These are phyloP conservation scores for Papilio aristodemus DNA, from an alignment of 1,140 invertebrate species.

Conservation along the genomic window DNA sequence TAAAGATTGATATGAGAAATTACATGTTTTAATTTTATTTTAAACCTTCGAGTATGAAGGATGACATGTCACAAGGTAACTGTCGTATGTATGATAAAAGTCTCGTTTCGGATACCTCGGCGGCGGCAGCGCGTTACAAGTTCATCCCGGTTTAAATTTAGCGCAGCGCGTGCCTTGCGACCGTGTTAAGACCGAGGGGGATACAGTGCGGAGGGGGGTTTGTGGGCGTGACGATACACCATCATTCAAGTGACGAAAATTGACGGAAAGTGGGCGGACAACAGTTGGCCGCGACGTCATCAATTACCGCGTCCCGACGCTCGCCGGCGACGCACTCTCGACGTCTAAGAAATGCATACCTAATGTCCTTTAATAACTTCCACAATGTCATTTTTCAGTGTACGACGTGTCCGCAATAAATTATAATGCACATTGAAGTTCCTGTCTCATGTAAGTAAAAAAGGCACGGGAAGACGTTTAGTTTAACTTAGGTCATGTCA, in stretches of 20 bases:
- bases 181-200: slow-evolving; percentile 44
- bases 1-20: slow-evolving; percentile 6
- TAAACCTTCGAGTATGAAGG: slow-evolving; percentile 35
- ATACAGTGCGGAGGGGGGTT: slow-evolving; percentile 38
- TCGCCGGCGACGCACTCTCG: slow-evolving; percentile 48
- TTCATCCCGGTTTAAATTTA: slow-evolving; percentile 79
- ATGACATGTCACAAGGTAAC: slow-evolving; percentile 63
- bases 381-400: slow-evolving; percentile 52
- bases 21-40: slow-evolving; percentile 3
- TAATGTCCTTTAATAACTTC: slow-evolving; percentile 56
- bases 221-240: slow-evolving; percentile 69
- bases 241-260: slow-evolving; percentile 80
- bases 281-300: slow-evolving; percentile 75
- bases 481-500: too few relatives aligned
- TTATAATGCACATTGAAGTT: background rate
- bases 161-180: slow-evolving; percentile 72
- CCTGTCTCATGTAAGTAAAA: background rate
- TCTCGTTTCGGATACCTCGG: slow-evolving; percentile 63
- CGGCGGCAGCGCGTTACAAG: slow-evolving; percentile 71
- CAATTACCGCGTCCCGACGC: slow-evolving; percentile 69
- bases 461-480: background rate
- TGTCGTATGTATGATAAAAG: slow-evolving; percentile 79
- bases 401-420: slow-evolving; percentile 7
- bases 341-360: slow-evolving; percentile 60
- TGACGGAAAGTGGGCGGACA: slow-evolving; percentile 80